Percentiles rank a stretch among this genome's conserved stretches.
Conservation (phyloP, 2,888 invertebrate species). For the Drosophila meridionalis region DNA sequence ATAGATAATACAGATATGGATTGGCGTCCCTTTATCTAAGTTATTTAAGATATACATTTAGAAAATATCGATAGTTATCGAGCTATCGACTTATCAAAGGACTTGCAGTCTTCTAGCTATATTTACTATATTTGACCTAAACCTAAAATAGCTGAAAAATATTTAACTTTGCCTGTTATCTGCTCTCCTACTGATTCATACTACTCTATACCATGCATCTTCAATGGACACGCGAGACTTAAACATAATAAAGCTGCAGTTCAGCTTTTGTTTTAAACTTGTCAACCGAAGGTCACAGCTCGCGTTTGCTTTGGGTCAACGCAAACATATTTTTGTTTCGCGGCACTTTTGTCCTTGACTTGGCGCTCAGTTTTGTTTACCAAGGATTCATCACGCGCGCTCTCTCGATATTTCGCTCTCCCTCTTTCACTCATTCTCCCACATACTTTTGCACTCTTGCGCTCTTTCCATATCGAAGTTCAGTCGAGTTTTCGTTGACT, state of each 20-base stretch:
- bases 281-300: conserved; percentile 44
- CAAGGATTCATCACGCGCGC: conserved; percentile 27
- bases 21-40: too few species aligned
- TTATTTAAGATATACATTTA: neutral
- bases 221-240: neutral
- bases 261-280: conserved; percentile 44
- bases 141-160: neutral
- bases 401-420: neutral
- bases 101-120: neutral
- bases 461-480: neutral
- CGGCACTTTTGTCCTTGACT: conserved; percentile 45
- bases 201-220: neutral
- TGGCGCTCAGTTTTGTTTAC: conserved; percentile 7
- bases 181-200: neutral
- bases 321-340: conserved; percentile 7
- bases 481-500: conserved; percentile 37
- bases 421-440: neutral
- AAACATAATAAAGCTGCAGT: conserved; percentile 33
- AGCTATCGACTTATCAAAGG: neutral
- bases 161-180: neutral
- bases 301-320: conserved; percentile 27
- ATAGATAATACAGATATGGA: too few species aligned
- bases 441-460: conserved; percentile 1
- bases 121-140: neutral
- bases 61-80: neutral